phyloP scores from a whole-genome alignment of 2,888 invertebrate species.

The Dynastes tityus region DNA sequence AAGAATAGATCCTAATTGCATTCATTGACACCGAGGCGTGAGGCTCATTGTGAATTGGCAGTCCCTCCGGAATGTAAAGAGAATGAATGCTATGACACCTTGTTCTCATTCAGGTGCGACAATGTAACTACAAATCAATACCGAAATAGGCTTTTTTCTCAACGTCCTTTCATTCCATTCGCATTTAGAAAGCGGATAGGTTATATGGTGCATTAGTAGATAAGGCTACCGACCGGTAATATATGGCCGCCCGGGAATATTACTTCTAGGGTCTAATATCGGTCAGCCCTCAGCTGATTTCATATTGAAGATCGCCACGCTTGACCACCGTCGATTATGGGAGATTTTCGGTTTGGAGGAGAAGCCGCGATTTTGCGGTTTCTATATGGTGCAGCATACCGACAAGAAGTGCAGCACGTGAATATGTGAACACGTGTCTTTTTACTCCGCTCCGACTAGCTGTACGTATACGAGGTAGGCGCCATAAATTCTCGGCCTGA shows the following conservation, averaged over 20 bases:
- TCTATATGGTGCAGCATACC: not conserved
- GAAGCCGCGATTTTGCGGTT: constrained; percentile 59
- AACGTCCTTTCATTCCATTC: constrained; percentile 33
- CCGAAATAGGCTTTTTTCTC: constrained; percentile 59
- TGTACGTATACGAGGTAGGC: not conserved
- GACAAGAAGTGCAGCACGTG: constrained; percentile 19
- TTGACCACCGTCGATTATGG: constrained; percentile 56
- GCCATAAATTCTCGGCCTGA: too few relatives aligned
- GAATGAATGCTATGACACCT: constrained; percentile 65
- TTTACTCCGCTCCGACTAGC: not conserved
- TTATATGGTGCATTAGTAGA: constrained; percentile 55
- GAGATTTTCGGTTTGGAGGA: constrained; percentile 42
- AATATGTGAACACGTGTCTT: constrained; percentile 30
- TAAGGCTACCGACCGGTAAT: constrained; percentile 52
- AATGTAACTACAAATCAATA: constrained; percentile 64
- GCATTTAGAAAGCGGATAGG: constrained; percentile 48
- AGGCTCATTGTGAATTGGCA: constrained; percentile 59
- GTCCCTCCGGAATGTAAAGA: constrained; percentile 59
- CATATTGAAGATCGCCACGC: constrained; percentile 58
- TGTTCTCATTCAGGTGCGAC: constrained; percentile 64
- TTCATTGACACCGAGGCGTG: constrained; percentile 69
- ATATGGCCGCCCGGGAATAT: constrained; percentile 19
- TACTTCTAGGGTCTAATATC: constrained; percentile 45
- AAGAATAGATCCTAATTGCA: constrained; percentile 69
- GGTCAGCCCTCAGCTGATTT: constrained; percentile 39